Conservation (phyloP, 2,113 vertebrate species). For the Astatotilapia flaviijosephi region DNA sequence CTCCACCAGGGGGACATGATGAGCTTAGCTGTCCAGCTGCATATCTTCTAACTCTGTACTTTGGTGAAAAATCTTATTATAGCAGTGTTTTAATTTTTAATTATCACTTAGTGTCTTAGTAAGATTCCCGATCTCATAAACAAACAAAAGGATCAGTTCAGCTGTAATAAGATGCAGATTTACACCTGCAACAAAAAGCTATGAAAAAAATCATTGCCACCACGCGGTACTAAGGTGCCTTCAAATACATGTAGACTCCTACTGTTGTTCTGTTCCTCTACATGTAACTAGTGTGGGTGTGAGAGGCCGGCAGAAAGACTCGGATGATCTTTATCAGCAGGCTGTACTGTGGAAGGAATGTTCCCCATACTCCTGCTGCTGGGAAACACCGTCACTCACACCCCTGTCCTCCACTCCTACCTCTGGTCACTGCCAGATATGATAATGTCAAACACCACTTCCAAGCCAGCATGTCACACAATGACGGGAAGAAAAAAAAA, state of each 20-base stretch:
- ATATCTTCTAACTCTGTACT: neutral
- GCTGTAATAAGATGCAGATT: neutral
- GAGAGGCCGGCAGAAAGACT: conserved; percentile 7
- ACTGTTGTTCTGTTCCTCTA: conserved; percentile 27
- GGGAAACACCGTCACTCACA: conserved; percentile 1
- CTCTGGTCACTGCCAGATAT: neutral
- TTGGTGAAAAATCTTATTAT: neutral
- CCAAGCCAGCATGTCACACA: neutral
- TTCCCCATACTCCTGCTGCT: conserved; percentile 16
- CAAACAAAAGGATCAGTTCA: neutral
- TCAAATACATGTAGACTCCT: neutral
- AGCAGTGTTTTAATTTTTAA: neutral
- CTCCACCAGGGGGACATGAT: neutral
- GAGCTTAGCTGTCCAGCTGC: neutral
- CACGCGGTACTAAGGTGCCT: neutral
- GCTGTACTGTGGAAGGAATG: conserved; percentile 10
- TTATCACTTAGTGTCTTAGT: neutral
- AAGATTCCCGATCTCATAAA: neutral
- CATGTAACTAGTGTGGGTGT: neutral
- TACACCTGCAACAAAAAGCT: neutral
- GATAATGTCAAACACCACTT: neutral
- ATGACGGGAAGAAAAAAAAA: neutral
- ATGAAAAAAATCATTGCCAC: neutral
- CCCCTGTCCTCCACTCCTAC: neutral
- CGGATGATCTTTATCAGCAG: conserved; percentile 31